Base-by-base conservation (phyloP, 2,797 vertebrate genomes). In the Meriones psammophilus region DNA sequence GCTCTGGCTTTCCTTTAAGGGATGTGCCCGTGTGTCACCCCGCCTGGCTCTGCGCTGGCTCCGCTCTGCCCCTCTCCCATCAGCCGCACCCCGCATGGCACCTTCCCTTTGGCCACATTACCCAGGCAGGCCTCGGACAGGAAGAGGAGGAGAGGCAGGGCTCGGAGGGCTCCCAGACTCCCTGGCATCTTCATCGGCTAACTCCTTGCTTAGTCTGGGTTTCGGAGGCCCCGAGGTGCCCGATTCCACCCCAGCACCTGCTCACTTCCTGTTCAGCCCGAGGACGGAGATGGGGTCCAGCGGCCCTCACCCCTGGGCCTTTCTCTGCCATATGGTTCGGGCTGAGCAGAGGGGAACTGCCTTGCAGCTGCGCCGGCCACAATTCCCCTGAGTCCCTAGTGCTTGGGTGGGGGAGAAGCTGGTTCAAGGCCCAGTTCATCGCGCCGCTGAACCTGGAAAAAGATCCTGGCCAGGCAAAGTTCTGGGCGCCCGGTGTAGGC, bases 211-310 rank as follows among this genome's bases (percentile, higher is more conserved):
- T 62, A 1, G 58, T 91, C 68, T 91, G 93, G 73, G 80, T 46
- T 20, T 66, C 73, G 20, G 92, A 84, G 22, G 74, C 85, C 69
- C 81, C 10, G 58, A 68, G 92, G 93, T 94, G 81, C 90, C 81
- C 92, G 93, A 94, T 84, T 85, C 92, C 46, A 93, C 92, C 56
- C 88, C 85, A 88, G 56, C 56, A 15, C 60, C 97, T 97, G 30
- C 97, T 92, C 62, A 92, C 92, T 97, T 97, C 97, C 97, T 97
- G 97, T 95, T 85, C 20, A 2, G 76, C 96, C 76, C 22, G 50
- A 10, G 50, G n/a, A 46, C 90, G 97, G 97, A 98, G 97, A 97
- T 97, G 80, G 92, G 97, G 96, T 96, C 88, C 94, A 69, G 26
- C 95, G 95, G 88, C 58, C 77, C 33, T 83, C 17, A 5, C 50